Evolutionary conservation across 2,797 vertebrate species (phyloP).

Genomic region (Hirundo rustica): DNA sequence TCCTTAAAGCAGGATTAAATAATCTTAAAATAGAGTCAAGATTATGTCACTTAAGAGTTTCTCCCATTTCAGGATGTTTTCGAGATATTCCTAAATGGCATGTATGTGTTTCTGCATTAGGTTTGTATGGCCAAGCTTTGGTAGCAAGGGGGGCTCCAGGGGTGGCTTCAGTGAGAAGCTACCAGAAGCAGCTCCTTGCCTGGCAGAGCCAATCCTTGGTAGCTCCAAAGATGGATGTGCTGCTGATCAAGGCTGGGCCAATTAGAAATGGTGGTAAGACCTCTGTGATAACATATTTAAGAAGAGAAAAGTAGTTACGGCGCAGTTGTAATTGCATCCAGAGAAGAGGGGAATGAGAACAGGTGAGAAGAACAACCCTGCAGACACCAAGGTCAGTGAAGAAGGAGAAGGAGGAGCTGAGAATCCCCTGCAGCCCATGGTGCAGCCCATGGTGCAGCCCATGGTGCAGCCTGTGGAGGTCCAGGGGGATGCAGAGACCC

Average conservation of each 20-base stretch:
- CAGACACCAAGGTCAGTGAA: background rate
- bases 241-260: background rate
- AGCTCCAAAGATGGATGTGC: background rate
- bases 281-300: background rate
- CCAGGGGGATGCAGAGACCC: background rate
- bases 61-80: background rate
- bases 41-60: background rate
- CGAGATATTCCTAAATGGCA: background rate
- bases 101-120: background rate
- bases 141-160: background rate
- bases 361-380: background rate
- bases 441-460: background rate
- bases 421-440: fast-evolving
- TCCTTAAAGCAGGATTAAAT: background rate
- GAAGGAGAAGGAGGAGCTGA: background rate
- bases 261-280: background rate
- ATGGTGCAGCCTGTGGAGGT: fast-evolving
- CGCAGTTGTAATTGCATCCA: background rate
- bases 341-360: background rate
- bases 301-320: background rate
- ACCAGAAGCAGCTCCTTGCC: background rate
- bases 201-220: background rate
- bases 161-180: background rate
- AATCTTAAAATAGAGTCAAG: background rate
- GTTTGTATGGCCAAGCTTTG: background rate